Evolutionary conservation across 2,888 invertebrate genomes (phyloP), one percentile per base, ranked within the genome.

Genomic region (Catocala nupta): DNA sequence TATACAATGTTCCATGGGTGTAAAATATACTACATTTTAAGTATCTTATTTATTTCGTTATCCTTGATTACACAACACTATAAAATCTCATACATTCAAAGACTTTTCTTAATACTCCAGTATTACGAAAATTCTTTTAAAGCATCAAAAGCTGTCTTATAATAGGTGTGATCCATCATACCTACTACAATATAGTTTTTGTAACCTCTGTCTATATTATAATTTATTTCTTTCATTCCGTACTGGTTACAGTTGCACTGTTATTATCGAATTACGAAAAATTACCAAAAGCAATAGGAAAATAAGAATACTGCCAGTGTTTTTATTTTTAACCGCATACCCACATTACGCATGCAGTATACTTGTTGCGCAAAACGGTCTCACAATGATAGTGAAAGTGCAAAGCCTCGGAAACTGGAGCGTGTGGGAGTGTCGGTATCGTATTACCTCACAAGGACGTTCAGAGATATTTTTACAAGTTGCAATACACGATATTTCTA

Each of bases 321-420:
- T 34, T 34, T n/a, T 7, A 43, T 62, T 70, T 67, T 68, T 71
- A 68, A 72, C 71, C 65, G 65, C 62, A 73, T 73, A 68, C 11
- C 16, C 47, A 45, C 71, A 76, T 71, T 68, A 77, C 67, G 75
- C 73, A 83, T 82, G 78, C 81, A 70, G 80, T 78, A 70, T 72
- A 73, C 74, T 63, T 55, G 77, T 92, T 92, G 87, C 87, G 90
- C 83, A 91, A 91, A 82, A 77, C 76, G 77, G 76, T 84, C 83
- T 83, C 76, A 90, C 90, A 92, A 90, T 90, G 89, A 88, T 89
- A 90, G 93, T 93, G 93, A 94, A 94, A 93, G 93, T 92, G 82
- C 77, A 80, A 83, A 81, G 81, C 83, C 73, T 78, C 70, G 73
- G 75, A 87, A 91, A 90, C 89, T 91, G 90, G 90, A 90, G 87